A percentile compares a stretch with the other conserved stretches of the same genome.
Conservation (phyloP, 2,888 invertebrate species). For the Altica lythri region DNA sequence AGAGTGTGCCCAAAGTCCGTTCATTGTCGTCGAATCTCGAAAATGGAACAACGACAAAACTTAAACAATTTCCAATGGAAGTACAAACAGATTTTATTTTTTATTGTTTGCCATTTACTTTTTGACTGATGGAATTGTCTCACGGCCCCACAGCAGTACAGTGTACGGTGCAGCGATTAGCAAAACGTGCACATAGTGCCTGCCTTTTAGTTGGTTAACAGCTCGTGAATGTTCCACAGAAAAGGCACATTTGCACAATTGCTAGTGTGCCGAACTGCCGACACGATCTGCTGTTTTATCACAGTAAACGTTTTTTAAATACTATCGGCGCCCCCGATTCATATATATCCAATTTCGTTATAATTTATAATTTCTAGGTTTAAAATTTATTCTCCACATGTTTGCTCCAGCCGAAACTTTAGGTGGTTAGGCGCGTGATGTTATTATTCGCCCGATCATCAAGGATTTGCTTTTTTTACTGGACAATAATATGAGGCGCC, state of each 20-base stretch:
- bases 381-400: too few species aligned
- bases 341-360: too few species aligned
- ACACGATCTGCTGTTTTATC: constrained; percentile 56
- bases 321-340: constrained; percentile 28
- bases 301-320: constrained; percentile 53
- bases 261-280: constrained; percentile 56
- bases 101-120: constrained; percentile 13
- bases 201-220: constrained; percentile 57
- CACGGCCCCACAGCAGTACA: constrained; percentile 36
- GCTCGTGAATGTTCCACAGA: constrained; percentile 56
- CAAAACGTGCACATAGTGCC: constrained; percentile 55
- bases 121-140: constrained; percentile 32
- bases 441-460: too few species aligned
- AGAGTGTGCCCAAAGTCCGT: constrained; percentile 36
- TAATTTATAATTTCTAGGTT: too few species aligned
- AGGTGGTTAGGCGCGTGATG: too few species aligned
- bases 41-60: constrained; percentile 30
- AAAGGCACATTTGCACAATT: constrained; percentile 56
- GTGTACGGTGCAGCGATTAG: constrained; percentile 37
- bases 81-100: constrained; percentile 25
- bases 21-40: constrained; percentile 32
- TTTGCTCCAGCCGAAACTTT: too few species aligned
- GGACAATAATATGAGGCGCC: constrained; percentile 94
- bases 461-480: too few species aligned
- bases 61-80: constrained; percentile 33